These are phyloP conservation scores for rabbit (Oryctolagus cuniculus) DNA, from an alignment of 2,113 vertebrate genomes.

Conservation along the genomic window mOryCun1.1 NC_091442.1:8299501-8300000, in stretches of 20 bases:
- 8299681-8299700: not conserved
- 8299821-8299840: not conserved
- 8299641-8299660: not conserved
- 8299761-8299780: not conserved
- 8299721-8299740: not conserved
- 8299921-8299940: not conserved
- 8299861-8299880: accelerated
- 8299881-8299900: accelerated
- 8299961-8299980: not conserved
- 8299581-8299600: not conserved
- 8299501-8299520: accelerated
- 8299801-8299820: not conserved
- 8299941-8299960: not conserved
- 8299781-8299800: not conserved
- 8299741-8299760: not conserved
- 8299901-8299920: not conserved
- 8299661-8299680: not conserved
- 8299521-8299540: not conserved
- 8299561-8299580: not conserved
- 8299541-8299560: not conserved
- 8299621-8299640: not conserved
- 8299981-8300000: not conserved
- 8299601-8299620: not conserved
- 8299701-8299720: not conserved
- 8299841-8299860: too few relatives aligned